Evolutionary conservation across 2,888 invertebrate genomes (phyloP).

Genomic region (Drosophila pegasa): DNA sequence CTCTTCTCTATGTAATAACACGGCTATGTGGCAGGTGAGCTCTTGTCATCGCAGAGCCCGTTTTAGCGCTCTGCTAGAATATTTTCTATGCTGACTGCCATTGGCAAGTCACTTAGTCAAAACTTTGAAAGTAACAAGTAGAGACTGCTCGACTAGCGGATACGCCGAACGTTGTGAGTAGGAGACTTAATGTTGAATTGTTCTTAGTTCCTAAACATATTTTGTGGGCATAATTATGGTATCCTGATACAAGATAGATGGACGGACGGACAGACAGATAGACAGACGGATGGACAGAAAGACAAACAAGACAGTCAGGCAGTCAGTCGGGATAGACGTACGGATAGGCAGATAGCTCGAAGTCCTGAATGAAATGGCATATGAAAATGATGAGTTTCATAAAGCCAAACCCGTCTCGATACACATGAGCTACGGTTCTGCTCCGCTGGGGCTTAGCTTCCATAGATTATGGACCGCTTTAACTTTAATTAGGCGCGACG

Average conservation of each 20-base stretch:
- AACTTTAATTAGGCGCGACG: slow-evolving; percentile 58
- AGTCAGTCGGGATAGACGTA: too few species aligned
- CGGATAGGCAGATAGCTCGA: too few species aligned
- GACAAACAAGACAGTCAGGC: too few species aligned
- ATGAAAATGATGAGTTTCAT: not conserved
- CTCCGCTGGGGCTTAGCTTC: slow-evolving; percentile 1
- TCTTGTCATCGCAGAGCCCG: slow-evolving; percentile 51
- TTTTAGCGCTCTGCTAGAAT: slow-evolving; percentile 46
- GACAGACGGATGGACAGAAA: too few species aligned
- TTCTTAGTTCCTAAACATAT: too few species aligned
- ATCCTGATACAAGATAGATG: too few species aligned
- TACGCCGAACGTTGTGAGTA: too few species aligned
- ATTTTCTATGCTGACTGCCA: slow-evolving; percentile 32
- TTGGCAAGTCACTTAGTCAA: slow-evolving; percentile 45
- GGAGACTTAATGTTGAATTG: too few species aligned
- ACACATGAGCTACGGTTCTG: slow-evolving; percentile 27
- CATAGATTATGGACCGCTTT: slow-evolving; percentile 46
- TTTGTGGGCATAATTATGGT: too few species aligned
- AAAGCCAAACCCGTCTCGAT: not conserved
- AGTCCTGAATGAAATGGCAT: not conserved
- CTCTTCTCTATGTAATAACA: too few species aligned
- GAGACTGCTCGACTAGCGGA: too few species aligned
- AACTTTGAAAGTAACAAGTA: slow-evolving; percentile 29
- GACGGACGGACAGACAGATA: too few species aligned
- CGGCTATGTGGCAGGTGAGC: slow-evolving; percentile 55